Conservation (phyloP, 2,888 invertebrate species). For the Thera britannica region DNA sequence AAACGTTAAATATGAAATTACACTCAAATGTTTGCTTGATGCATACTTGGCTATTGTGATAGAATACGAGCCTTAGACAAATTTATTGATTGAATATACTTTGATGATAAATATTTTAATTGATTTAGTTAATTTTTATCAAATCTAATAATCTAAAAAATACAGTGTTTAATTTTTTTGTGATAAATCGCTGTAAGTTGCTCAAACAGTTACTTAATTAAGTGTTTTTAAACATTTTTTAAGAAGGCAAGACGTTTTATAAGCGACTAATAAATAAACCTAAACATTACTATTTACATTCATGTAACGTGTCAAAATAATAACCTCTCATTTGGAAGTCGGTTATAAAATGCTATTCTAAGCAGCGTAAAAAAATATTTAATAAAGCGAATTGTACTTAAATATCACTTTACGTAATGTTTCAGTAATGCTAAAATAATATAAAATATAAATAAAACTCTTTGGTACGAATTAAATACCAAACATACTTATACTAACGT, state of each 20-base stretch:
- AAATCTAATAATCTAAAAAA: no score
- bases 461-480: conserved; percentile 33
- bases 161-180: no score
- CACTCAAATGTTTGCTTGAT: no score
- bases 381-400: conserved; percentile 40
- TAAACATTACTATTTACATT: conserved; percentile 50
- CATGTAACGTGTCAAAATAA: conserved; percentile 48
- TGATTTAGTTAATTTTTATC: no score
- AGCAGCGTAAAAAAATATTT: conserved; percentile 51
- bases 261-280: conserved; percentile 50
- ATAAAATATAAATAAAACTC: conserved; percentile 25
- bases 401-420: conserved; percentile 36
- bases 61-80: no score
- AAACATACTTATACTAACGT: conserved; percentile 45
- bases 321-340: conserved; percentile 14
- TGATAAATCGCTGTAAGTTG: no score
- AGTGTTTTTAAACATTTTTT: background rate
- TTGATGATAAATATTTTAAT: no score
- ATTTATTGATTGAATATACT: no score
- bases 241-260: conserved; percentile 34
- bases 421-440: conserved; percentile 14
- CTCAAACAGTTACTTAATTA: background rate
- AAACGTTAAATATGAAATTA: no score
- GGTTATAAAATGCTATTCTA: conserved; percentile 51
- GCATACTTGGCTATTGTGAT: no score